A percentile compares a stretch with the other conserved stretches of the same genome.
Evolutionary conservation across 2,888 invertebrate species (phyloP).

Genomic region (Melangyna quadrimaculata): DNA sequence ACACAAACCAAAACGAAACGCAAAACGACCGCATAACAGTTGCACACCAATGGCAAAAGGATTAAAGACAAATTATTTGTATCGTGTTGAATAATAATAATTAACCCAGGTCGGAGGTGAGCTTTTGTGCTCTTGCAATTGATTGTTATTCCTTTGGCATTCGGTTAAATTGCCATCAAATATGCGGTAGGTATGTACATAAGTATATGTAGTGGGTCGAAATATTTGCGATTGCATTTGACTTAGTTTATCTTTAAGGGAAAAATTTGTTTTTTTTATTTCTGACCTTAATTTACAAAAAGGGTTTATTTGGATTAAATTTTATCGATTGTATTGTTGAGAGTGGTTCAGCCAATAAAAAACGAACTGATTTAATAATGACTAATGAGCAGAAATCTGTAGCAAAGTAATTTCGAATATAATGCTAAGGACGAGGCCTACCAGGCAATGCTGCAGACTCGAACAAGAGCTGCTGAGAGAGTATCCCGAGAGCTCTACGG

Average conservation of each 20-base stretch:
- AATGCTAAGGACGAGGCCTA: too few species aligned
- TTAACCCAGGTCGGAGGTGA: slow-evolving; percentile 45
- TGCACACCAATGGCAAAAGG: slow-evolving; percentile 21
- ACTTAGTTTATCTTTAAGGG: not conserved
- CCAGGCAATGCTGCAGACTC: too few species aligned
- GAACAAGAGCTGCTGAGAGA: too few species aligned
- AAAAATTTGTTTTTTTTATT: not conserved
- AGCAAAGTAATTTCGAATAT: too few species aligned
- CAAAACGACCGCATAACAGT: slow-evolving; percentile 19
- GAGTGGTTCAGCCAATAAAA: too few species aligned
- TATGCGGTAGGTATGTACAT: slow-evolving; percentile 1
- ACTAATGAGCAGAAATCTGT: too few species aligned
- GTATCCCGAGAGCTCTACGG: too few species aligned
- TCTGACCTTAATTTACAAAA: too few species aligned
- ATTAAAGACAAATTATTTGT: slow-evolving; percentile 35
- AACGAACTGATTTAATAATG: too few species aligned
- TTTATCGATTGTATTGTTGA: too few species aligned
- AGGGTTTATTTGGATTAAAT: too few species aligned
- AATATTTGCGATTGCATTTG: slow-evolving; percentile 19
- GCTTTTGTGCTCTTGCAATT: slow-evolving; percentile 22
- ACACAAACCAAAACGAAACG: not conserved
- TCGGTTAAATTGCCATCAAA: not conserved
- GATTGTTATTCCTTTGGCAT: slow-evolving; percentile 27
- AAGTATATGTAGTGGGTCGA: slow-evolving; percentile 18
- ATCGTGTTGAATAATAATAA: slow-evolving; percentile 33